phyloP scores from a whole-genome alignment of 92 coral and sea anemone species.

The Umimayanthus kanabou region DNA sequence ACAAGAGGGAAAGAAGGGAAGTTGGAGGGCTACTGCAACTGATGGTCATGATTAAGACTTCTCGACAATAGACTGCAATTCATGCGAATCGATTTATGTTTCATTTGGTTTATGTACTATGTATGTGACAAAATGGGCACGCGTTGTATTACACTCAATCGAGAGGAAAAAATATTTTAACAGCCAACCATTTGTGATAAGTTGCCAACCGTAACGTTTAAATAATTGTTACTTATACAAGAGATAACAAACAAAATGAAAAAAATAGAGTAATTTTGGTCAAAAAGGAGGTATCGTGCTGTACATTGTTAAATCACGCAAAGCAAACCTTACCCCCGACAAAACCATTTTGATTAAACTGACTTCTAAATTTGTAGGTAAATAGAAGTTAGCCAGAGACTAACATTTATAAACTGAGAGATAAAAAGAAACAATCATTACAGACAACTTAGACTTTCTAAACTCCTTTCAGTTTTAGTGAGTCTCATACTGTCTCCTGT shows the following conservation, averaged over 20 bases:
- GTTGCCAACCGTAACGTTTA: not conserved
- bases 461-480: conserved; percentile 85
- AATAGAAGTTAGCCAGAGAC: too few species aligned
- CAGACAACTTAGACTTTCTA: conserved; percentile 60
- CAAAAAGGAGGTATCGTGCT: too few species aligned
- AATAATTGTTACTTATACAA: too few species aligned
- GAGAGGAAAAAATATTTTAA: not conserved
- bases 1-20: not conserved
- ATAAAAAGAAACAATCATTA: too few species aligned
- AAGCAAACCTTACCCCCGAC: too few species aligned
- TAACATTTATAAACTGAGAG: too few species aligned
- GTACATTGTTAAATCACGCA: too few species aligned
- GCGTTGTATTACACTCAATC: not conserved
- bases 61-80: not conserved
- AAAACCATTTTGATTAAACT: too few species aligned
- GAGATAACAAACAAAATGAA: too few species aligned
- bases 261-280: too few species aligned
- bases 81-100: not conserved
- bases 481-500: conserved; percentile 96
- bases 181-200: not conserved
- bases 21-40: not conserved
- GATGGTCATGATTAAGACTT: not conserved
- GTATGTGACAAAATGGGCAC: not conserved
- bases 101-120: not conserved
- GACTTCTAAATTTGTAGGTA: too few species aligned